Base-by-base conservation (phyloP, 2,113 vertebrate species). In the Pangasianodon gigas region DNA sequence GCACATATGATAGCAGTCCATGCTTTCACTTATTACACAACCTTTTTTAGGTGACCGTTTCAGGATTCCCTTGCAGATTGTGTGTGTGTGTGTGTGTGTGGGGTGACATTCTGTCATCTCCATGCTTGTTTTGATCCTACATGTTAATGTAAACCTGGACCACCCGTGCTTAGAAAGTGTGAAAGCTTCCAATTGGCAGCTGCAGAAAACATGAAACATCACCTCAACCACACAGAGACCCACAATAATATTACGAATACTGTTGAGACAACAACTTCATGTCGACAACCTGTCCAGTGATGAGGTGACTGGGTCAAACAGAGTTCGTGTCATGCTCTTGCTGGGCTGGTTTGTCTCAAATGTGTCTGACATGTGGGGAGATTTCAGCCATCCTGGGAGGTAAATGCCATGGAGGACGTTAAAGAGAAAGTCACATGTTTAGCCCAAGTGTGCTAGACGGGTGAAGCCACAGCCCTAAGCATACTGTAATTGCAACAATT, bases 1-100 rank as follows among this genome's bases (percentile, higher is more conserved):
- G 92, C 91, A 94, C 90, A 93, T 92, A 65, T 67, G 65, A 56
- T 86, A 93, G 37, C 69, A 48, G 24, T 19, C 44, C 80, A 82
- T 48, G 51, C 69, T 86, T 84, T 91, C 21, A 60, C 10, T 84
- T 44, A 84, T 84, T 60, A 60, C 54, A 60, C 4, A 37, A 84
- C 4, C 26, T 0, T 65, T 48, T 84, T 46, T 51, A 54, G 67
- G 44, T 46, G 21, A 29, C 60, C 3, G 8, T 19, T 69, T 69
- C 32, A 32, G 11, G 26, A 24, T 41, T 65, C 46, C 46, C 13
- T 80, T 16, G 77, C 26, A 29, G 9, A 8, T 19, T 19, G 16
- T 18, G 52, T 62, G 60, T 26, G 21, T 65, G 62, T 65, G 62
- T 84, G 48, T 81, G 41, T 37, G 60, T 32, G 8, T 51, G 52